Evolutionary conservation across 2,113 vertebrate genomes (phyloP).

Genomic region (Pteruthius melanotis): DNA sequence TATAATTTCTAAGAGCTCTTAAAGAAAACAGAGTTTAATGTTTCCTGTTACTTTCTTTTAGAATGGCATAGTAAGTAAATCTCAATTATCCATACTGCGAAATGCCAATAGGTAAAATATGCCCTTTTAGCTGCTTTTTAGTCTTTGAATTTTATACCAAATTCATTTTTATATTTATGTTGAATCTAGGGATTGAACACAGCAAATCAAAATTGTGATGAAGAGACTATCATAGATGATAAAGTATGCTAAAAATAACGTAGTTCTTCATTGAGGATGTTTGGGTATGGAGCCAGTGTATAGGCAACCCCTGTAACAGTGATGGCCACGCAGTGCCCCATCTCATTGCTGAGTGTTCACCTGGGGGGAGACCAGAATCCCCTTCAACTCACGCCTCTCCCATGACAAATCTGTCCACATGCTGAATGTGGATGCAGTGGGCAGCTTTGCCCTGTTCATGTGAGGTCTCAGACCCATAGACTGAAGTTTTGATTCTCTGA

Average conservation of each 20-base stretch:
- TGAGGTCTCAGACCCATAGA: not conserved
- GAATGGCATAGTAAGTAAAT: not conserved
- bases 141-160: not conserved
- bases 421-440: not conserved
- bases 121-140: not conserved
- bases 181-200: not conserved
- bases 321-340: fast-evolving
- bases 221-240: not conserved
- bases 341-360: not conserved
- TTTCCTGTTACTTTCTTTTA: not conserved
- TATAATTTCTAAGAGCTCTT: not conserved
- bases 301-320: not conserved
- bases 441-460: fast-evolving
- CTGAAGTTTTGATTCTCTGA: not conserved
- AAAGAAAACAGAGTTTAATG: not conserved
- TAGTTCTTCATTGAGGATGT: not conserved
- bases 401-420: fast-evolving
- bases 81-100: not conserved
- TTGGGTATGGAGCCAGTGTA: not conserved
- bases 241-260: not conserved
- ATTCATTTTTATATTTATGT: not conserved
- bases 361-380: too few species aligned
- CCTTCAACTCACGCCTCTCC: not conserved
- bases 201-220: not conserved
- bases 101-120: not conserved